Evolutionary conservation across 1,140 invertebrate genomes (phyloP), one percentile per base, ranked within the genome.

Genomic region (Saxidomus purpurata): DNA sequence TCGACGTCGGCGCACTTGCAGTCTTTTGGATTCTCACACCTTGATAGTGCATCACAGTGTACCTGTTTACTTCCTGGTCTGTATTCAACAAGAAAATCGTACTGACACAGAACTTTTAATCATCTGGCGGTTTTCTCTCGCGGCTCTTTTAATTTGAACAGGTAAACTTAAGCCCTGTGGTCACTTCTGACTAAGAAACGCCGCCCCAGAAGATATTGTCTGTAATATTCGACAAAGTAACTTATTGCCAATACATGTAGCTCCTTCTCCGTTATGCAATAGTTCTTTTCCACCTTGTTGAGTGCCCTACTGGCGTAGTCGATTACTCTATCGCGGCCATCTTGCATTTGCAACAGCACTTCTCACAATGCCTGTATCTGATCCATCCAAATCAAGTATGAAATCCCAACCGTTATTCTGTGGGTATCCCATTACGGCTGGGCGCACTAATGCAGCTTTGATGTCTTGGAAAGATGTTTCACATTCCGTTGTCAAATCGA

Each of bases 241-340:
- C 84, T 38, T 6, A 92, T 36, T 36, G 92, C 89, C 11, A 92
- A 76, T n/a, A n/a, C n/a, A n/a, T n/a, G n/a, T 22, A 93, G 71
- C 85, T 93, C 89, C 67, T 89, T 92, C 8, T 87, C 17, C 17
- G 90, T 92, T 3, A 89, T 84, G 59, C 91, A 93, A 91, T 97
- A 97, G 15, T 96, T 97, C 96, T 17, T 95, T 88, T 97, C 96
- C 17, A 95, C 89, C n/a, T 55, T 86, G 55, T 71, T 91, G 0
- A 93, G 86, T 15, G 84, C 38, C 49, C 47, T 55, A 74, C 88
- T 92, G 9, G 43, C 83, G 85, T 91, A 94, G 1, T 90, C 90
- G 2, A 94, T 90, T 0, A 90, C 81, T 28, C 80, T 31, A 52
- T 92, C 91, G 22, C 61, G 22, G 36, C 91, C 89, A 4, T 91